phyloP scores from a whole-genome alignment of 2,113 vertebrate species.

The Manacus vitellinus region DNA sequence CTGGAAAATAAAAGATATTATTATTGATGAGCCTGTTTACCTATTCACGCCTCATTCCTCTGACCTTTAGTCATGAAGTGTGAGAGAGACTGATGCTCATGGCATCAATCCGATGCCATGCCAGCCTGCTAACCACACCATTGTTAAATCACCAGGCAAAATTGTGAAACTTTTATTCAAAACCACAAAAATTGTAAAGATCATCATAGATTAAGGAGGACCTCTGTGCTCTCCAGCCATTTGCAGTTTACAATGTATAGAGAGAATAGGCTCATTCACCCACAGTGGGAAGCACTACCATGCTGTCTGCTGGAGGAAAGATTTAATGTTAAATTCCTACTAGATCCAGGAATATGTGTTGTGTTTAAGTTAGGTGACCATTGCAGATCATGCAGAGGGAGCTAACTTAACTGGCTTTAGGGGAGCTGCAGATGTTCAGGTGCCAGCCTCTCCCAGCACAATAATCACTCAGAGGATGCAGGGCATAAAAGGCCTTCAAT shows the following conservation, averaged over 20 bases:
- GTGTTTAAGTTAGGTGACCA: not conserved
- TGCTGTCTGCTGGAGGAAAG: not conserved
- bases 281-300: not conserved
- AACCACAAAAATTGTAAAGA: not conserved
- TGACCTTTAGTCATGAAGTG: constrained; percentile 16
- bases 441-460: not conserved
- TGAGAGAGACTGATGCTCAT: not conserved
- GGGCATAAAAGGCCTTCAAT: not conserved
- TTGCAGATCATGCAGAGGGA: not conserved
- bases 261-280: not conserved
- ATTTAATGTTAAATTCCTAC: not conserved
- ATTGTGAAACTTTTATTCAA: not conserved
- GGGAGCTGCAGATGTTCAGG: not conserved
- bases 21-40: constrained; percentile 33
- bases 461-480: not conserved
- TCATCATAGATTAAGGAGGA: not conserved
- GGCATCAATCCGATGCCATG: not conserved
- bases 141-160: not conserved
- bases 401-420: not conserved
- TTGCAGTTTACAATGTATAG: not conserved
- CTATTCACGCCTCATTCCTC: constrained; percentile 2
- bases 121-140: not conserved
- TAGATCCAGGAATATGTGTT: not conserved
- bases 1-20: constrained; percentile 34
- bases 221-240: not conserved